phyloP scores from a whole-genome alignment of 2,113 vertebrate species.

The Aptenodytes forsteri region DNA sequence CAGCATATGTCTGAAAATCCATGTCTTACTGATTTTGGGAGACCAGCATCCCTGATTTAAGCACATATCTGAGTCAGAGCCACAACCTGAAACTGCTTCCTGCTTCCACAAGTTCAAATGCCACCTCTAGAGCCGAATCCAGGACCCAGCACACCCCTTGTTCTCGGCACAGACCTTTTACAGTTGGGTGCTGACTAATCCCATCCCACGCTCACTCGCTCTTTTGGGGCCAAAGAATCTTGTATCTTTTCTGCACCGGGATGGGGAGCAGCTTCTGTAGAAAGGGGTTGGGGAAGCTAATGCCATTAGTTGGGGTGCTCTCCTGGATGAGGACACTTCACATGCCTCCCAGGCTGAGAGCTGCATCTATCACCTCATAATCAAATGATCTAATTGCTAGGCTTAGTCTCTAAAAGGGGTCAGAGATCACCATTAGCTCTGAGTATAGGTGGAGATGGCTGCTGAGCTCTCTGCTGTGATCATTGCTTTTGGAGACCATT shows the following conservation, averaged over 20 bases:
- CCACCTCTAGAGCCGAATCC: neutral
- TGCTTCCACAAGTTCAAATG: neutral
- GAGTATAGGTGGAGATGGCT: neutral
- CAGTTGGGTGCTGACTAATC: neutral
- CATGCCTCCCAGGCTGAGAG: neutral
- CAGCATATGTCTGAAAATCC: neutral
- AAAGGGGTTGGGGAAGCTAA: neutral
- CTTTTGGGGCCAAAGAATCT: neutral
- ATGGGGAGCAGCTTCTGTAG: neutral
- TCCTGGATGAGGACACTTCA: neutral
- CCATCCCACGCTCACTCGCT: accelerated
- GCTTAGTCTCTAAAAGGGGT: neutral
- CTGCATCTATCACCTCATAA: neutral
- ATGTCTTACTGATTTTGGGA: neutral
- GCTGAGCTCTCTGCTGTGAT: neutral
- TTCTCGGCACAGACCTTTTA: neutral
- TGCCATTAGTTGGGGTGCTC: neutral
- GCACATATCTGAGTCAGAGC: neutral
- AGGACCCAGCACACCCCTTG: neutral
- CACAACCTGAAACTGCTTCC: neutral
- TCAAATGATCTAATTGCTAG: neutral
- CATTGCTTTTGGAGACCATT: neutral
- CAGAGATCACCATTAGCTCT: neutral
- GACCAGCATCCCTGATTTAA: neutral
- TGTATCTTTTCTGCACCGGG: neutral